Percentiles rank a stretch among this genome's conserved stretches.
phyloP scores from a whole-genome alignment of 2,888 invertebrate species.

The Luffia ferchaultella region DNA sequence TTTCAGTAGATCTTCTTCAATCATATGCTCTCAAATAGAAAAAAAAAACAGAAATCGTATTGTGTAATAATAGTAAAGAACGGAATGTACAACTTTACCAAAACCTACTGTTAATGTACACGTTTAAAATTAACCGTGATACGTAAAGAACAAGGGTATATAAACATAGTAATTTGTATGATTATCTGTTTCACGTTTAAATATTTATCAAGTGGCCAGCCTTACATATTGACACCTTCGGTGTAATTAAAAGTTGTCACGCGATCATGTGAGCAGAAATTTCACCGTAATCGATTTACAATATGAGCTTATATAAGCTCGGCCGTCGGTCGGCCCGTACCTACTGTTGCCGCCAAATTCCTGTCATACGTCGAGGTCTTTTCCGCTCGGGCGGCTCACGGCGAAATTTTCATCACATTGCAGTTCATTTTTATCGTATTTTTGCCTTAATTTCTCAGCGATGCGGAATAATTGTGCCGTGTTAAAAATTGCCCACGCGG shows the following conservation, averaged over 20 bases:
- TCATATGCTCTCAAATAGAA: too few species aligned
- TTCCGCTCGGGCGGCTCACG: slow-evolving; percentile 38
- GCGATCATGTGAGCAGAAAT: slow-evolving; percentile 46
- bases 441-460: slow-evolving; percentile 50
- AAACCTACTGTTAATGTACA: too few species aligned
- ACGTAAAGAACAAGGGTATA: too few species aligned
- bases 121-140: too few species aligned
- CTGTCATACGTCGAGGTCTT: neutral
- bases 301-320: slow-evolving; percentile 36
- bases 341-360: neutral
- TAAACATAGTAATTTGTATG: too few species aligned
- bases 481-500: slow-evolving; percentile 37
- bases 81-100: too few species aligned
- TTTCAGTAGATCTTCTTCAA: too few species aligned
- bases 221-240: slow-evolving; percentile 46
- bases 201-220: slow-evolving; percentile 20
- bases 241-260: slow-evolving; percentile 55
- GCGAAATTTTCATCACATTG: slow-evolving; percentile 39
- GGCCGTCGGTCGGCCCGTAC: neutral
- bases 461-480: slow-evolving; percentile 50
- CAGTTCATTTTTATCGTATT: slow-evolving; percentile 40
- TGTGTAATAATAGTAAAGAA: too few species aligned
- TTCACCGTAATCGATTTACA: slow-evolving; percentile 53
- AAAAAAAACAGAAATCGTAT: too few species aligned
- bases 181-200: slow-evolving; percentile 2